phyloP scores from a whole-genome alignment of 2,888 invertebrate genomes.

The Plagiodera versicolora region DNA sequence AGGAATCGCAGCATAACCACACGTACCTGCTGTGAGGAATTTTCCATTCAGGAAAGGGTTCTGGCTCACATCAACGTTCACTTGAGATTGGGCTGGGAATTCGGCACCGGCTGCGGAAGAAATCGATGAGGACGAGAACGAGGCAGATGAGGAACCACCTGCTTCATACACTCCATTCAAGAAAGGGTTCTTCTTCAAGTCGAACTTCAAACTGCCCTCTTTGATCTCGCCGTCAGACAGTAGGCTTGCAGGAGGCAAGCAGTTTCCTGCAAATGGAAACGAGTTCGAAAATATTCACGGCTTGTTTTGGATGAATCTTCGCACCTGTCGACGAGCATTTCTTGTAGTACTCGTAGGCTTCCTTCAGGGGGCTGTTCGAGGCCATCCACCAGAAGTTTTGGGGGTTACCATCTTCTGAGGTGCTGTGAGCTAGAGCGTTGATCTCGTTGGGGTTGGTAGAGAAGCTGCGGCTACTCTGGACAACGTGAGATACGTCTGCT shows the following conservation, averaged over 20 bases:
- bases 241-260: conserved; percentile 24
- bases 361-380: conserved; percentile 62
- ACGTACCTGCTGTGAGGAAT: conserved; percentile 40
- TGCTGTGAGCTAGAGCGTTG: conserved; percentile 34
- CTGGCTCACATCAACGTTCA: conserved; percentile 40
- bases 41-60: conserved; percentile 49
- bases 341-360: conserved; percentile 51
- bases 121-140: conserved; percentile 11
- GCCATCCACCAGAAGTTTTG: conserved; percentile 67
- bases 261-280: conserved; percentile 19
- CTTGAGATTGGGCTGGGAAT: conserved; percentile 27
- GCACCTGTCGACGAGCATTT: conserved; percentile 48
- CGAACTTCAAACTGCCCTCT: conserved; percentile 15
- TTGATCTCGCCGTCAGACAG: conserved; percentile 11
- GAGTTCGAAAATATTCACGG: too few relatives aligned
- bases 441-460: conserved; percentile 37
- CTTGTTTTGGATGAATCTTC: too few relatives aligned
- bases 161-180: conserved; percentile 32
- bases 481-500: conserved; percentile 44
- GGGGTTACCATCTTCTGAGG: conserved; percentile 42
- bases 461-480: conserved; percentile 40
- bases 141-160: conserved; percentile 18
- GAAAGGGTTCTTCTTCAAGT: conserved; percentile 37
- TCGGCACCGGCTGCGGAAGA: conserved; percentile 13
- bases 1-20: too few relatives aligned